phyloP scores from a whole-genome alignment of 1,140 invertebrate genomes.

The Drosophila sulfurigaster region DNA sequence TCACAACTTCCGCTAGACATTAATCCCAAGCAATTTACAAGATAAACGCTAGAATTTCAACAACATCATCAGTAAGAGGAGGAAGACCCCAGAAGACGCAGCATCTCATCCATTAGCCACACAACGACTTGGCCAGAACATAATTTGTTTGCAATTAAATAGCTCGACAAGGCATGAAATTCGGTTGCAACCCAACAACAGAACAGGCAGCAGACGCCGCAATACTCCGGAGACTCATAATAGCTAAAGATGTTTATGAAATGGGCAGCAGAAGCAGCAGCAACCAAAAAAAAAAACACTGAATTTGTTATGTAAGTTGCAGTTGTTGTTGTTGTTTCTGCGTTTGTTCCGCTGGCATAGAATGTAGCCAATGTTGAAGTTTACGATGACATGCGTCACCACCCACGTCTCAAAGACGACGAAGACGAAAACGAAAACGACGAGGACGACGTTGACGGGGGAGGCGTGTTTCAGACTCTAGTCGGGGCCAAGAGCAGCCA shows the following conservation, averaged over 20 bases:
- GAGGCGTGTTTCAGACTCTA: constrained; percentile 63
- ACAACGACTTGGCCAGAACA: constrained; percentile 74
- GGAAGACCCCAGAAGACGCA: constrained; percentile 14
- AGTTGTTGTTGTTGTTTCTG: constrained; percentile 30
- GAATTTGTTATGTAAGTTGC: constrained; percentile 76
- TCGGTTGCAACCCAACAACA: constrained; percentile 70
- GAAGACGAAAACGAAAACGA: constrained; percentile 18
- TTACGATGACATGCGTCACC: constrained; percentile 84
- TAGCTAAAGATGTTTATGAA: constrained; percentile 74
- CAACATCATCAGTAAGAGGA: constrained; percentile 71
- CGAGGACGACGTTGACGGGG: constrained; percentile 34
- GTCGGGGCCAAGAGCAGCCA: constrained; percentile 7
- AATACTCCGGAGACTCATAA: constrained; percentile 63
- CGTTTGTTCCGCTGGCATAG: constrained; percentile 37
- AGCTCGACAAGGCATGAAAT: constrained; percentile 83
- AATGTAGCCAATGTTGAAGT: constrained; percentile 77
- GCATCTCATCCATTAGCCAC: constrained; percentile 72
- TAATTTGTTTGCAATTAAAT: constrained; percentile 84
- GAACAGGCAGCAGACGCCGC: constrained; percentile 37
- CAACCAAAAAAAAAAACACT: constrained; percentile 52
- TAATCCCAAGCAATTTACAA: constrained; percentile 82
- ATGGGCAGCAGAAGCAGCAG: constrained; percentile 63
- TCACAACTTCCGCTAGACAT: constrained; percentile 81
- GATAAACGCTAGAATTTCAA: constrained; percentile 81
- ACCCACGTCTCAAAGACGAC: constrained; percentile 70